phyloP scores from a whole-genome alignment of 2,797 vertebrate genomes.

The Melanogrammus aeglefinus region DNA sequence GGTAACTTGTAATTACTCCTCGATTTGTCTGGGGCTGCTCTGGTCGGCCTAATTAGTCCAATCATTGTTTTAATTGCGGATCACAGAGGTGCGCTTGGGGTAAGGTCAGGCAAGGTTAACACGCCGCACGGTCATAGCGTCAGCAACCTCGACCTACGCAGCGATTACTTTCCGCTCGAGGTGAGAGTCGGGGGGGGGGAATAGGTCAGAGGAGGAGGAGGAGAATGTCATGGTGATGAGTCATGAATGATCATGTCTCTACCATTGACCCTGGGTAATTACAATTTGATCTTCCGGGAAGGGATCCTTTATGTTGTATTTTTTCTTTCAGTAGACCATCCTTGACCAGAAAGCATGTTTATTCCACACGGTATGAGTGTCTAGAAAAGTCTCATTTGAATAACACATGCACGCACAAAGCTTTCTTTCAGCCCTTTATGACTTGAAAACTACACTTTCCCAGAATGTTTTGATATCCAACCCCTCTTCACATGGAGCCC shows the following conservation, averaged over 20 bases:
- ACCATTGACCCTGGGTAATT: not conserved
- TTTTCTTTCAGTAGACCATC: not conserved
- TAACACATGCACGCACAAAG: not conserved
- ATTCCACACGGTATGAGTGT: no score
- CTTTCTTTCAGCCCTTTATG: not conserved
- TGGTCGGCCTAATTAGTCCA: slow-evolving; percentile 57
- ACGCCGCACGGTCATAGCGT: not conserved
- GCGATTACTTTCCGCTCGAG: not conserved
- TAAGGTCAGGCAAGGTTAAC: slow-evolving; percentile 48
- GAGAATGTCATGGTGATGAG: not conserved
- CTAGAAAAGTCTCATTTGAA: not conserved
- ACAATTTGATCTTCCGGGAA: not conserved
- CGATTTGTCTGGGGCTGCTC: slow-evolving; percentile 42
- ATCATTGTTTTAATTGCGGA: slow-evolving; percentile 64
- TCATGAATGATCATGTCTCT: not conserved
- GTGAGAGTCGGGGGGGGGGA: not conserved
- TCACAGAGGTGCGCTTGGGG: slow-evolving; percentile 43
- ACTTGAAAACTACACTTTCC: not conserved
- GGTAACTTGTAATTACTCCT: slow-evolving; percentile 42
- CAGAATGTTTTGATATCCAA: not conserved
- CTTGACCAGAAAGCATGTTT: no score
- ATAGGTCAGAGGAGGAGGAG: no score
- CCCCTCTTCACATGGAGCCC: not conserved
- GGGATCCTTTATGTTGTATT: not conserved
- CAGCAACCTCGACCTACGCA: not conserved